Evolutionary conservation across 2,888 invertebrate genomes (phyloP).

Genomic region (Drosophila phalerata): DNA sequence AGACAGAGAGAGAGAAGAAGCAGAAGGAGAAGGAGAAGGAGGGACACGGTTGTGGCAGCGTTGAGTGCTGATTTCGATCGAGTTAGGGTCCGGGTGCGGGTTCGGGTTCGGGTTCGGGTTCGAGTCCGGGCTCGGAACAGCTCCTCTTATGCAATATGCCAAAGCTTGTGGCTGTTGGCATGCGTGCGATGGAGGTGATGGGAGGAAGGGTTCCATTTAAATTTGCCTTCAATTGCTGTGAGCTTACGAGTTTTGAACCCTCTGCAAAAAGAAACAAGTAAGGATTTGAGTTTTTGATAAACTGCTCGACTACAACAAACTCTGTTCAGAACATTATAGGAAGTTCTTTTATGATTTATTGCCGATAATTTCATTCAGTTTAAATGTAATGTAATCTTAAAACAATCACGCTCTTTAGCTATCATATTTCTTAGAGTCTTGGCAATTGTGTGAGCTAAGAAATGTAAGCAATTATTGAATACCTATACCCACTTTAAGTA

Average conservation of each 20-base stretch:
- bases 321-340: not conserved
- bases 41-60: conserved; percentile 14
- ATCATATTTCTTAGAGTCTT: not conserved
- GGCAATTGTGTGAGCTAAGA: not conserved
- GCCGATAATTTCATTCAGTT: not conserved
- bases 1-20: not conserved
- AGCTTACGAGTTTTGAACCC: conserved; percentile 46
- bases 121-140: not conserved
- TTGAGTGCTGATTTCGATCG: conserved; percentile 41
- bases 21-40: not conserved
- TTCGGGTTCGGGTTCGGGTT: not conserved
- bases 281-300: not conserved
- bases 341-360: not conserved
- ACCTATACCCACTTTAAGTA: not conserved
- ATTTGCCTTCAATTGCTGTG: conserved; percentile 66
- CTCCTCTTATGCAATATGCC: conserved; percentile 25
- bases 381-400: not conserved
- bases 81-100: not conserved
- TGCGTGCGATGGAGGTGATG: not conserved
- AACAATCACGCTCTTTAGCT: not conserved
- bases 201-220: conserved; percentile 46
- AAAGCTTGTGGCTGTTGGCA: conserved; percentile 24
- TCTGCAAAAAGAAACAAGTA: not conserved
- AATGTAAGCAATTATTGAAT: not conserved
- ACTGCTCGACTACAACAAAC: conserved; percentile 18